Percentiles rank a stretch among this genome's conserved stretches.
phyloP scores from a whole-genome alignment of 2,888 invertebrate species.

The Eupithecia tripunctaria region DNA sequence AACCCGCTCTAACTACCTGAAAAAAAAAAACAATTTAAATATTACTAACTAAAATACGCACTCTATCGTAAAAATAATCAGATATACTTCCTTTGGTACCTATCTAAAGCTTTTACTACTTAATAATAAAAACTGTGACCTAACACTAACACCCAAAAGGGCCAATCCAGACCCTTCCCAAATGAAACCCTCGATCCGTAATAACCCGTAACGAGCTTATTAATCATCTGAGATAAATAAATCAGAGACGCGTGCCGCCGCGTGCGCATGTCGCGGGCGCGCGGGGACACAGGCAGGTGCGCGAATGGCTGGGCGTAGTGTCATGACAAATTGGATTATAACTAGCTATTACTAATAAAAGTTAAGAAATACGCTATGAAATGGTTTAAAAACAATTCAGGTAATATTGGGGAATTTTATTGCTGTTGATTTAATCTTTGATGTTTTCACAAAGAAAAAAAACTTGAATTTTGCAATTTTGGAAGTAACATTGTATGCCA shows the following conservation, averaged over 20 bases:
- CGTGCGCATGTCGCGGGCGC: conserved; percentile 10
- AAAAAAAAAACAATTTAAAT: background rate
- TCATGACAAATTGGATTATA: background rate
- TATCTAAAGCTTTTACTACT: background rate
- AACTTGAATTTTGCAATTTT: background rate
- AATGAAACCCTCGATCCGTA: conserved; percentile 55
- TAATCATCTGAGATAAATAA: conserved; percentile 73
- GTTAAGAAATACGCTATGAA: background rate
- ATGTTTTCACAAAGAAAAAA: background rate
- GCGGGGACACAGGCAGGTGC: background rate
- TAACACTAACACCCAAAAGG: background rate
- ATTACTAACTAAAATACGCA: background rate
- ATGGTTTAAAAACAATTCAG: background rate
- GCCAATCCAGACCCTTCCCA: conserved; percentile 11
- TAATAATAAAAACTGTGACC: background rate
- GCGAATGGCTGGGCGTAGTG: background rate
- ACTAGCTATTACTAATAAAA: background rate
- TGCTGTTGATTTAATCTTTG: background rate
- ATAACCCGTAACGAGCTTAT: conserved; percentile 72
- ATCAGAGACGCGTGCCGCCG: conserved; percentile 48
- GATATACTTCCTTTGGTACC: background rate
- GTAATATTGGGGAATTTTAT: background rate
- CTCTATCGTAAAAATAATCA: background rate
- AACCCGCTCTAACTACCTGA: too few species aligned
- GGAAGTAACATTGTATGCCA: background rate